Percentiles rank a stretch among this genome's conserved stretches.
Evolutionary conservation across 2,113 vertebrate genomes (phyloP).

Genomic region (Bubalus kerabau): DNA sequence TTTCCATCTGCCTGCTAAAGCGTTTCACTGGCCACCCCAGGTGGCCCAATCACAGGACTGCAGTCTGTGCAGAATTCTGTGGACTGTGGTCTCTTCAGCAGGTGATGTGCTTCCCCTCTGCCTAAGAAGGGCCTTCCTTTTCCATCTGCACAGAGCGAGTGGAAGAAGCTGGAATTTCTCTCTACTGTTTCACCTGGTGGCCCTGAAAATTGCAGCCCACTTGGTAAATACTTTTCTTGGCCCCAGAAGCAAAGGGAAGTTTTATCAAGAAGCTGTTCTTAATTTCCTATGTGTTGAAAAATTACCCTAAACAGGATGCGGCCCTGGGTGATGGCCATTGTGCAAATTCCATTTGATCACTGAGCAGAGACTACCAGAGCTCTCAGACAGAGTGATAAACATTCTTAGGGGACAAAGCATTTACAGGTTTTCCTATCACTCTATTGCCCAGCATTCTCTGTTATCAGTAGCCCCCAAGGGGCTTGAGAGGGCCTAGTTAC

Average conservation of each 20-base stretch:
- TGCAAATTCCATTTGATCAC: conserved; percentile 33
- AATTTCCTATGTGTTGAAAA: conserved; percentile 31
- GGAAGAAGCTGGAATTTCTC: background rate
- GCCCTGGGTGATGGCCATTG: background rate
- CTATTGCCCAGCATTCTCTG: background rate
- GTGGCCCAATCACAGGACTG: background rate
- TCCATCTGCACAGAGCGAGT: background rate
- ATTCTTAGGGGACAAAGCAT: background rate
- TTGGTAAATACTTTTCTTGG: background rate
- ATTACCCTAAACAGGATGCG: background rate
- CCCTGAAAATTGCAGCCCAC: background rate
- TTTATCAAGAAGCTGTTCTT: conserved; percentile 29
- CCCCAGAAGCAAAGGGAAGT: background rate
- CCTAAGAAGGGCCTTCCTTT: background rate
- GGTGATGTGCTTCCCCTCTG: background rate
- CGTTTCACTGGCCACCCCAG: background rate
- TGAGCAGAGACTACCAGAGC: conserved; percentile 40
- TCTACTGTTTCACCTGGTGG: background rate
- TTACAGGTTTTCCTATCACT: background rate
- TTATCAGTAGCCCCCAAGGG: background rate
- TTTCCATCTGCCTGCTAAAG: background rate
- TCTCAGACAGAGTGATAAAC: background rate
- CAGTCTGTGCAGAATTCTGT: background rate
- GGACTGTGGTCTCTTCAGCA: background rate
- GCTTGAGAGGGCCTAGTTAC: background rate